phyloP scores from a whole-genome alignment of 2,888 invertebrate genomes.

The Phania funesta region DNA sequence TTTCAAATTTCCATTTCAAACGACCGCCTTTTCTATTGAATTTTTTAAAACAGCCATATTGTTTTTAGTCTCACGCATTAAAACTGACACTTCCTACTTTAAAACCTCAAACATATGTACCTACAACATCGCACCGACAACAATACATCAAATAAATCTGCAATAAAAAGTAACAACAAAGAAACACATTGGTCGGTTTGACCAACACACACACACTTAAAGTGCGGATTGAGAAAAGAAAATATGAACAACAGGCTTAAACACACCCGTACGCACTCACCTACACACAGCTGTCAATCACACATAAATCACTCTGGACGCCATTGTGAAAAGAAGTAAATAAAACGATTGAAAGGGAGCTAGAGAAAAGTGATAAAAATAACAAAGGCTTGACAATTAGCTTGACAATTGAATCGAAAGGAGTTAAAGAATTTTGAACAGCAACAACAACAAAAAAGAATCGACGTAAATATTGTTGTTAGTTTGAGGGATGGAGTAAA shows the following conservation, averaged over 20 bases:
- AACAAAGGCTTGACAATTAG: constrained; percentile 23
- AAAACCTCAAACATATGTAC: constrained; percentile 54
- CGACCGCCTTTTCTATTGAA: constrained; percentile 49
- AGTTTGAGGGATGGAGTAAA: constrained; percentile 51
- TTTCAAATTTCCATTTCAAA: constrained; percentile 1
- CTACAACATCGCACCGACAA: constrained; percentile 9
- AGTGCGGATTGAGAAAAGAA: constrained; percentile 32
- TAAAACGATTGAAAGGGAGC: constrained; percentile 10
- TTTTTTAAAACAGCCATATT: constrained; percentile 51
- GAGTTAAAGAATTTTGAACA: not conserved
- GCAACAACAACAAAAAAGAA: not conserved
- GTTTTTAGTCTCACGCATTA: constrained; percentile 15
- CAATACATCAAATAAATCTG: constrained; percentile 51
- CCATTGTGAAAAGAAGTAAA: constrained; percentile 54
- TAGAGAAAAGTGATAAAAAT: constrained; percentile 12
- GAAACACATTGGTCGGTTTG: not conserved
- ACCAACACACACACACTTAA: constrained; percentile 8
- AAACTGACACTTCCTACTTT: constrained; percentile 56
- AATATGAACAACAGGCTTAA: not conserved
- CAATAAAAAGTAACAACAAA: constrained; percentile 33
- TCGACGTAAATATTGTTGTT: constrained; percentile 49
- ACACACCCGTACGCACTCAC: not conserved
- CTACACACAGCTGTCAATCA: constrained; percentile 60
- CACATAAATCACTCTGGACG: constrained; percentile 62
- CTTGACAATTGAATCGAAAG: constrained; percentile 27